Evolutionary conservation across 2,113 vertebrate species (phyloP).

Genomic region (Trogon surrucura): DNA sequence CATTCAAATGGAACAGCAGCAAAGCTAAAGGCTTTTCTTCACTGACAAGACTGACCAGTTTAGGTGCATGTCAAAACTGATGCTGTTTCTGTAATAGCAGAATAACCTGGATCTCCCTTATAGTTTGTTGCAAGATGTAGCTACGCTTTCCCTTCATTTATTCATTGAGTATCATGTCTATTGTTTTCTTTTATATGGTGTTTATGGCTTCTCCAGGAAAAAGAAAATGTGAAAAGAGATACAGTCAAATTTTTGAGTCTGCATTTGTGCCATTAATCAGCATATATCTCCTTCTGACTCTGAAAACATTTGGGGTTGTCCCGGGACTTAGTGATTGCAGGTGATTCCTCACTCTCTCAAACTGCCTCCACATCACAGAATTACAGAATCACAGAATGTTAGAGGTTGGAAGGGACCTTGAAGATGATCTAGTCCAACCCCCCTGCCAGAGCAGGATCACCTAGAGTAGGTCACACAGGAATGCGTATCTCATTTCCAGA

Average conservation of each 20-base stretch:
- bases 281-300: background rate
- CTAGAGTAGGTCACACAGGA: no score
- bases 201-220: background rate
- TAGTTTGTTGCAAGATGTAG: background rate
- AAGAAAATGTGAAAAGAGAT: background rate
- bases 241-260: background rate
- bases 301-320: background rate
- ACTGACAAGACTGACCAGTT: background rate
- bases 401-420: no score
- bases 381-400: no score
- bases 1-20: background rate
- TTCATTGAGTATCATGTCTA: accelerated
- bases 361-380: background rate
- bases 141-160: background rate
- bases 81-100: background rate
- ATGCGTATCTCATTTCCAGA: background rate
- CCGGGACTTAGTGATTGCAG: background rate
- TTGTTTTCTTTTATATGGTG: background rate
- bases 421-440: no score
- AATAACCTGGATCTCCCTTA: background rate
- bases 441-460: no score
- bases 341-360: background rate
- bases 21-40: background rate
- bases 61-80: background rate
- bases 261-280: background rate